phyloP scores from a whole-genome alignment of 64 coral and sea anemone species.

The Montipora capricornis region DNA sequence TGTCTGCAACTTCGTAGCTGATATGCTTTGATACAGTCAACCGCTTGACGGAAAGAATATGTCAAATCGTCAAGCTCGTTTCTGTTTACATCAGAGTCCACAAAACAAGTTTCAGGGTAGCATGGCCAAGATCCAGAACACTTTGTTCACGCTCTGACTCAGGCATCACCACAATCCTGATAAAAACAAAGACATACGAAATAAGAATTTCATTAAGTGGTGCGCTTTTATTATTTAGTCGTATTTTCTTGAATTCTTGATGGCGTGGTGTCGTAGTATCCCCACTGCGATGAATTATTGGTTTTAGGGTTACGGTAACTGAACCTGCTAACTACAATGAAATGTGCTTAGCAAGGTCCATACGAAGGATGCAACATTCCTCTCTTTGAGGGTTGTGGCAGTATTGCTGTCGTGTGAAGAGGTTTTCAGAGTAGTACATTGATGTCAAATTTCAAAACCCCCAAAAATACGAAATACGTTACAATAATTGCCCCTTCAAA shows the following conservation, averaged over 20 bases:
- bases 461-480: no score
- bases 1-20: neutral
- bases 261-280: neutral
- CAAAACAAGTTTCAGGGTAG: conserved; percentile 4
- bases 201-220: neutral
- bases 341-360: neutral
- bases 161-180: conserved; percentile 9
- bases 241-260: neutral
- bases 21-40: neutral
- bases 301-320: neutral
- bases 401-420: neutral
- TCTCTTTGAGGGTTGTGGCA: no score
- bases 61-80: neutral
- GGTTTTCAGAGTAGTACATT: no score
- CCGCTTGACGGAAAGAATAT: neutral
- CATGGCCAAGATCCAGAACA: neutral
- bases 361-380: no score
- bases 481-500: no score
- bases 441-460: no score
- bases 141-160: neutral
- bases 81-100: neutral
- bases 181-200: neutral
- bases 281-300: neutral
- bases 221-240: neutral
- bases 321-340: neutral